Base-by-base conservation (phyloP, 2,888 invertebrate genomes). In the Drosophila greeni region DNA sequence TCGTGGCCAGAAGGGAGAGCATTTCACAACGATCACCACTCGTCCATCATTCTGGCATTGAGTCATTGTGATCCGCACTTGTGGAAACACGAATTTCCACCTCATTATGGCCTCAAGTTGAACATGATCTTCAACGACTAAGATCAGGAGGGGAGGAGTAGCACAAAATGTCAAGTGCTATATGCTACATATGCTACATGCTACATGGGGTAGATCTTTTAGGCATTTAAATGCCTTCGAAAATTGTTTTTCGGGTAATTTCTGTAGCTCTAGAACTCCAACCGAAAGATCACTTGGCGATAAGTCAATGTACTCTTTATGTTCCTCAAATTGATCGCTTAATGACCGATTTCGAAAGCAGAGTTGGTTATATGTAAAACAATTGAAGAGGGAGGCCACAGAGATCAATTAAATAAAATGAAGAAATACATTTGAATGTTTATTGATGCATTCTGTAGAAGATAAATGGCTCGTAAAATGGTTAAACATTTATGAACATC, bases 21-120 rank as follows among this genome's bases (percentile, higher is more conserved):
- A 69, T 66, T 53, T 67, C 58, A 67, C 66, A 52, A 58, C 47
- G 31, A 34, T 20, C 40, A 18, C 9, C 40, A 18, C 9, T 29
- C 23, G 39, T 18, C 7, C 31, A 24, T 23, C 39, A 14, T 5
- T 55, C 55, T 52, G 12, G 12, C 34, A 34, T 61, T 51, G 31
- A 62, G 29, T 51, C 62, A 51, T 43, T 42, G 24, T 24, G 24
- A 64, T 52, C 51, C 64, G 29, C 64, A 40, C 64, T 61, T 49
- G 51, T 23, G 29, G 23, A 14, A 47, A 24, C 51, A 31, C 26
- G 23, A 64, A 36, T 64, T 51, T 64, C 24, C 61, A 62, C 42
- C 61, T 31, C 52, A 64, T 60, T 59, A 45, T 43, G 34, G 33
- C 20, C 39, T 7, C 9, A 23, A 36, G 26, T 20, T 34, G 12